These are phyloP conservation scores for Glyptemys insculpta DNA, from an alignment of 2,797 vertebrate genomes.

Conservation along the genomic window DNA sequence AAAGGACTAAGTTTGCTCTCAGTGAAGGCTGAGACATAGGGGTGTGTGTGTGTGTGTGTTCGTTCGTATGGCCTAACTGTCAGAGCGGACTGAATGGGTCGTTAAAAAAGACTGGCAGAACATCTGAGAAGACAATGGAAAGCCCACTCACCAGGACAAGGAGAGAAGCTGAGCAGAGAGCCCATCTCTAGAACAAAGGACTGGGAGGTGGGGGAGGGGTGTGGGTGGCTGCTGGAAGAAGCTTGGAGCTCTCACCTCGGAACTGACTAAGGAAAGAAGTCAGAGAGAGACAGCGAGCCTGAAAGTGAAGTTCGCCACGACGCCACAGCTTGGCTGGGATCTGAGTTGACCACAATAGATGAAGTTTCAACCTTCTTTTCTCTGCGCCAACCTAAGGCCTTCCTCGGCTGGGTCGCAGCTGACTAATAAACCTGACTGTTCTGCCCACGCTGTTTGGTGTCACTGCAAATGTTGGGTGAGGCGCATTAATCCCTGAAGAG, in stretches of 20 bases:
- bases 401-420: background rate
- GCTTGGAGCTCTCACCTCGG: background rate
- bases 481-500: background rate
- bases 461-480: background rate
- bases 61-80: no score
- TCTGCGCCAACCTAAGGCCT: background rate
- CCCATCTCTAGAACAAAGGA: background rate
- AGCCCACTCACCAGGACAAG: background rate
- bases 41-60: no score
- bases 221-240: background rate
- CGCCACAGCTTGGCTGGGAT: background rate
- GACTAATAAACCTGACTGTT: background rate
- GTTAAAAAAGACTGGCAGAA: background rate
- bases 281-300: background rate
- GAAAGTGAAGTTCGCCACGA: background rate
- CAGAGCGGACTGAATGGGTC: background rate
- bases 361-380: background rate
- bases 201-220: no score
- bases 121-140: background rate
- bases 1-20: background rate
- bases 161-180: background rate
- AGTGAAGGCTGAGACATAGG: background rate
- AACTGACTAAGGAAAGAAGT: background rate
- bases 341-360: background rate
- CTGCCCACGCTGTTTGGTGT: no score